Evolutionary conservation across 2,888 invertebrate genomes (phyloP).

Genomic region (Trachelus iudaicus): DNA sequence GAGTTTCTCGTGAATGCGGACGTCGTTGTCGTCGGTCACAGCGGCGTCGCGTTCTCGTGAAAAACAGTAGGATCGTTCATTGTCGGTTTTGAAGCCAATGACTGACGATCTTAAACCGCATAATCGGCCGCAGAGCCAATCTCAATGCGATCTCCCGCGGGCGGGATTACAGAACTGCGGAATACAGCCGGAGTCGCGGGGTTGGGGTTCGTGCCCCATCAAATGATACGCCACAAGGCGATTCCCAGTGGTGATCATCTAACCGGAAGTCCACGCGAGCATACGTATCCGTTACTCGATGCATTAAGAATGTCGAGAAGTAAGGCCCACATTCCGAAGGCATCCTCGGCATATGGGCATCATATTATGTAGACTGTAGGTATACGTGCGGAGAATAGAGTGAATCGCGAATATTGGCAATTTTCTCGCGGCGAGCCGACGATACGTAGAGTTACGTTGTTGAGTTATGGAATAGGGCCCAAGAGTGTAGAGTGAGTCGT

Average conservation of each 20-base stretch:
- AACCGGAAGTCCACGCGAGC: slow-evolving; percentile 18
- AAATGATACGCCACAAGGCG: slow-evolving; percentile 33
- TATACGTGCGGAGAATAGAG: background rate
- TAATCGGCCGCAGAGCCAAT: slow-evolving; percentile 21
- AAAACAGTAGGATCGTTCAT: slow-evolving; percentile 7
- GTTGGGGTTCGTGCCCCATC: slow-evolving; percentile 36
- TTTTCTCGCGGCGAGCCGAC: background rate
- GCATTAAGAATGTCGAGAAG: background rate
- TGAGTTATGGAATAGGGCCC: slow-evolving; percentile 45
- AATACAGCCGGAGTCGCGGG: slow-evolving; percentile 25
- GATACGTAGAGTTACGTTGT: slow-evolving; percentile 7
- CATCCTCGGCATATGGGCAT: background rate
- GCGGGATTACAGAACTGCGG: slow-evolving; percentile 35
- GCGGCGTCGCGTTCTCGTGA: background rate
- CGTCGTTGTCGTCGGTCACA: background rate
- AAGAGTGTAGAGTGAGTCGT: slow-evolving; percentile 23
- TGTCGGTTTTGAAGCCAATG: slow-evolving; percentile 5
- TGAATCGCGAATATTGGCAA: background rate
- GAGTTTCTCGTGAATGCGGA: background rate
- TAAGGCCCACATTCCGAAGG: background rate
- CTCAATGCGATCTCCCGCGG: slow-evolving; percentile 23
- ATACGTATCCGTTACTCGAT: background rate
- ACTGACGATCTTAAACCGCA: slow-evolving; percentile 8
- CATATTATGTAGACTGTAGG: background rate
- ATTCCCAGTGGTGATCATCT: slow-evolving; percentile 11